Base-by-base conservation (phyloP, 2,797 vertebrate genomes). In the Perodicticus potto region DNA sequence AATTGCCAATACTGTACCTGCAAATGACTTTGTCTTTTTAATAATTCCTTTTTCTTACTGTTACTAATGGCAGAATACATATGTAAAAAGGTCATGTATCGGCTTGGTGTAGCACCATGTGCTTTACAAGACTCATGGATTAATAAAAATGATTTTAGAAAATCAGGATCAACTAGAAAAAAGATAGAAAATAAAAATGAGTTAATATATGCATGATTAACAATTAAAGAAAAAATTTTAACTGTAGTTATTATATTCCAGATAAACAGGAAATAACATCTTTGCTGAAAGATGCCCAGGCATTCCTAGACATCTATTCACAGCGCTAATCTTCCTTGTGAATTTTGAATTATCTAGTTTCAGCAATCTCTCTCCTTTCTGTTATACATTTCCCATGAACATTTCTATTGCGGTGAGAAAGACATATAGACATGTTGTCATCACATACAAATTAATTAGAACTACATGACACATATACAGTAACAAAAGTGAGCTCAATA, bases 101-200 rank as follows among this genome's bases (percentile, higher is more conserved):
- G 99, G 97, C 99, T 99, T 34, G 99, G 99, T 0, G 99, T 99
- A 72, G 99, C 99, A 88, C 99, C 99, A 0, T 99, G 98, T 20
- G 98, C 98, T 98, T 98, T 99, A 97, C 99, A 99, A 23, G 99
- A 99, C 82, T 99, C 99, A 4, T 99, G 99, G 92, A 99, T 99
- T 97, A 98, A 96, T 97, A 99, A 98, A 98, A 99, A 99, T 61
- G 99, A 99, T 37, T 98, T 99, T 93, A 99, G 98, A 98, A 99
- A 98, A 80, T 99, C 99, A 92, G 98, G 97, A 94, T 99, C 99
- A 74, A 98, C 98, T 98, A 97, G 85, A 59, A 76, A 98, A 98
- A 87, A 93, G 37, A 97, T 22, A 96, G 3, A 94, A 57, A 67
- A 89, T 74, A 96, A 83, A 93, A 89, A 78, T 74, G 7, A 93